Evolutionary conservation across 1,140 invertebrate genomes (phyloP), one percentile per base, ranked within the genome.

Genomic region (Drosophila bifasciata): DNA sequence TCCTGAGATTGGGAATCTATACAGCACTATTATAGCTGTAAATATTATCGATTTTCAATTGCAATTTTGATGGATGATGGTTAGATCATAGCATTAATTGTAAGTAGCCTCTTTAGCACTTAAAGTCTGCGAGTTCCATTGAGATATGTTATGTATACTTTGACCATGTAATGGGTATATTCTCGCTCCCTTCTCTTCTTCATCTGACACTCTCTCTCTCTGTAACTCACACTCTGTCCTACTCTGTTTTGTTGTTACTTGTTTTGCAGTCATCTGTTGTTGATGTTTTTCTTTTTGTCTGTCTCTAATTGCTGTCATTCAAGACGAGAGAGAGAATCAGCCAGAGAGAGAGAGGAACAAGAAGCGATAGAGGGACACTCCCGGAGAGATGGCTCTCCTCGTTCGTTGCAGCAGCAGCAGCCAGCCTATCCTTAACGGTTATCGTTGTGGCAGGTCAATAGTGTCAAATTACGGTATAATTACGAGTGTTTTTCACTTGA

Each of bases 391-490:
- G 48, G 9, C 3, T n/a, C n/a, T n/a, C n/a, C n/a, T 55, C n/a
- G 15, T 40, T 9, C 41, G 32, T 36, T 36, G 32, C 32, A 36
- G 32, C 32, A 13, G 28, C 28, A 9, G 2, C 28, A 9, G 8
- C 28, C 9, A 32, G 32, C 32, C 32, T 36, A 13, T 36, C 32
- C 16, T 23, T n/a, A 8, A 8, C n/a, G 23, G 52, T 53, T 61
- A 53, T 72, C 44, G 21, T 85, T 85, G 80, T 49, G 81, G 81
- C 80, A 85, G 80, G 80, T 85, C 81, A 85, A 76, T 66, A 71
- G 80, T 85, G 81, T 86, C 69, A 69, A 80, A 84, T 80, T 80
- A 80, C 80, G 32, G 83, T 85, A 73, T 69, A 56, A 85, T 85
- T 84, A 84, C 32, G 32, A 36, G 11, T 36, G 32, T 85, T 85